phyloP scores from a whole-genome alignment of 2,888 invertebrate genomes.

The Spilosoma lubricipeda region DNA sequence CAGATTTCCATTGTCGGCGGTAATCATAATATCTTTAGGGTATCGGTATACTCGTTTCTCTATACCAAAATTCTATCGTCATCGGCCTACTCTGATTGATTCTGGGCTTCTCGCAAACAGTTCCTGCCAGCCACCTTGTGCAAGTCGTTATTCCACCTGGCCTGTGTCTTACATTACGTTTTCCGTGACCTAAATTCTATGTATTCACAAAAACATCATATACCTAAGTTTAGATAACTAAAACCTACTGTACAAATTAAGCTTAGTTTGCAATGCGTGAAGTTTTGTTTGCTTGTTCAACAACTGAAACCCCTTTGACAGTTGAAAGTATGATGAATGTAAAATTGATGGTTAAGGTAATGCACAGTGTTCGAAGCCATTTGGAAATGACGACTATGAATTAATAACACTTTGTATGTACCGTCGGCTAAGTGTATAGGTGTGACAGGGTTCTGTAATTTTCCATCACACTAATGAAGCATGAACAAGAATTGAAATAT shows the following conservation, averaged over 20 bases:
- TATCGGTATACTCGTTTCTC: no score
- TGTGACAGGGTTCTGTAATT: conserved; percentile 27
- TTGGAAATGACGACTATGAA: conserved; percentile 22
- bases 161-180: no score
- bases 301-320: not conserved
- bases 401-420: conserved; percentile 22
- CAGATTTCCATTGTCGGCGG: no score
- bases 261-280: not conserved
- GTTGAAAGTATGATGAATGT: conserved; percentile 27
- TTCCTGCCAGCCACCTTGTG: no score
- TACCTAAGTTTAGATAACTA: not conserved
- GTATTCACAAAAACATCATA: not conserved
- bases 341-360: conserved; percentile 20
- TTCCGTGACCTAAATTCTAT: not conserved
- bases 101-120: no score
- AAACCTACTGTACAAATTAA: not conserved
- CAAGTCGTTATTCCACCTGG: no score
- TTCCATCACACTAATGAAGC: conserved; percentile 30
- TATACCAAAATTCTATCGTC: no score
- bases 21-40: no score
- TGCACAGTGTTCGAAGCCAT: conserved; percentile 23
- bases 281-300: conserved; percentile 12
- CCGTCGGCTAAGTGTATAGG: conserved; percentile 12
- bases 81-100: no score
- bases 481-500: conserved; percentile 27